These are phyloP conservation scores for Hybognathus amarus DNA, from an alignment of 2,797 vertebrate species.

Conservation along the genomic window DNA sequence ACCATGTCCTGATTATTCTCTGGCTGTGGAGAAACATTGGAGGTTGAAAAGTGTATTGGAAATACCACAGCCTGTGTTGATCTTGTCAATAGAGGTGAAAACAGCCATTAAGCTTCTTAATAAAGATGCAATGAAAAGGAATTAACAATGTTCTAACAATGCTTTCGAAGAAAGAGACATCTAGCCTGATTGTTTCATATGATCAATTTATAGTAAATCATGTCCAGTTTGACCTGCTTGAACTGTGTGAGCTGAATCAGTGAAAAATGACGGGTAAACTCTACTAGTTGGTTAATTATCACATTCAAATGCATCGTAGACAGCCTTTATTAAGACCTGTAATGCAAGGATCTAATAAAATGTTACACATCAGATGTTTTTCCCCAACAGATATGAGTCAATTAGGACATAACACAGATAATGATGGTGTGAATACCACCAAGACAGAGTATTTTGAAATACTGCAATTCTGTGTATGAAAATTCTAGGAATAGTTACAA, in stretches of 20 bases:
- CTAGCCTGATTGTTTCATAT: neutral
- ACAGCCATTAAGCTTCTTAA: neutral
- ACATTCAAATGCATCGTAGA: neutral
- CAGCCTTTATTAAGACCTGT: too few species aligned
- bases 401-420: too few species aligned
- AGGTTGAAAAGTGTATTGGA: conserved; percentile 14
- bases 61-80: neutral
- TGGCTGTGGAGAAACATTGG: conserved; percentile 27
- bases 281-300: neutral
- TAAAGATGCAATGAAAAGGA: neutral
- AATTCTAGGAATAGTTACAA: too few species aligned
- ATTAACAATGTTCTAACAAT: neutral
- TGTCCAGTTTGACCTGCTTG: neutral
- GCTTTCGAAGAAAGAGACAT: neutral
- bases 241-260: neutral
- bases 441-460: too few species aligned
- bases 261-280: neutral
- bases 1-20: conserved; percentile 42
- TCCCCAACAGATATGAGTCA: too few species aligned
- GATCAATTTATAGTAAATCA: neutral
- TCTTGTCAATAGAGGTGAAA: neutral
- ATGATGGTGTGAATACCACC: too few species aligned
- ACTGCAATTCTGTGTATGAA: too few species aligned
- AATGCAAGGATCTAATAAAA: too few species aligned
- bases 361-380: too few species aligned